Percentiles rank a stretch among this genome's conserved stretches.
Conservation (phyloP, 2,113 vertebrate genomes). For the Dipodomys spectabilis region DNA sequence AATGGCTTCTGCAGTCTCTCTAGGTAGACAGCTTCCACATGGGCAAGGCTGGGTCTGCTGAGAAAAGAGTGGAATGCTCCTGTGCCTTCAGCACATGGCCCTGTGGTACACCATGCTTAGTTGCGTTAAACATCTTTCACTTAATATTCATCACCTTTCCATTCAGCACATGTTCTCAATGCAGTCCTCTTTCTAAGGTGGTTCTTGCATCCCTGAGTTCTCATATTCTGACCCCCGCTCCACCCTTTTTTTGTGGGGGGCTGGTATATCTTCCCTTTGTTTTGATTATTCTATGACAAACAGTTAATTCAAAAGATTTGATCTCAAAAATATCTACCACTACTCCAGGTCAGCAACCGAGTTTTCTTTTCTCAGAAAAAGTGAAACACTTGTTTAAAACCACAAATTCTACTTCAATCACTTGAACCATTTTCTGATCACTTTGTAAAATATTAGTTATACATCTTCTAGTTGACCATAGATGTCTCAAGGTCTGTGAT, state of each 20-base stretch:
- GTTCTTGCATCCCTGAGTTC: not conserved
- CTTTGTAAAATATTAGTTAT: not conserved
- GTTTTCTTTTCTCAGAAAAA: not conserved
- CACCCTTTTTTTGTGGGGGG: too few species aligned
- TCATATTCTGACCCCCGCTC: too few species aligned
- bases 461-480: not conserved
- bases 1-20: not conserved
- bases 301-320: not conserved
- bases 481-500: not conserved
- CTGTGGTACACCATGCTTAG: fast-evolving
- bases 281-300: not conserved
- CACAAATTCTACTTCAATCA: not conserved
- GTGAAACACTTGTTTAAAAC: not conserved
- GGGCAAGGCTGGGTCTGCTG: not conserved
- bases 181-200: not conserved
- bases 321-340: not conserved
- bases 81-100: not conserved
- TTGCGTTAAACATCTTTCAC: not conserved
- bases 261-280: not conserved
- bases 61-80: not conserved
- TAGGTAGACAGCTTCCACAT: not conserved
- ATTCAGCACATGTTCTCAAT: not conserved
- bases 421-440: not conserved
- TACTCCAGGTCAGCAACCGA: not conserved
- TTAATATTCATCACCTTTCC: not conserved